Conservation (phyloP, 2,888 invertebrate genomes). For the Chorisops tibialis region DNA sequence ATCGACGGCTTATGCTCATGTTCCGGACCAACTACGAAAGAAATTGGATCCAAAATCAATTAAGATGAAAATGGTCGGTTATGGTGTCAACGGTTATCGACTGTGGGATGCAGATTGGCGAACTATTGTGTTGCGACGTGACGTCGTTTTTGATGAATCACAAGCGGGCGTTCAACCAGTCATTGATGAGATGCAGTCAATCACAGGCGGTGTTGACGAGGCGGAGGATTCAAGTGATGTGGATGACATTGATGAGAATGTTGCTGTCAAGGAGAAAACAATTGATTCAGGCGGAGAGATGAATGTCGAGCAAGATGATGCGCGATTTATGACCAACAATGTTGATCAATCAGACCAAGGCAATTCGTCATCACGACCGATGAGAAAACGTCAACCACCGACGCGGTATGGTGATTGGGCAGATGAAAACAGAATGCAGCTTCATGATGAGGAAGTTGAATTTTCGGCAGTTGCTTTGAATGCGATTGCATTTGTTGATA, state of each 20-base stretch:
- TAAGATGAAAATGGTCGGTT: no score
- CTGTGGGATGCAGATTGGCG: conserved; percentile 23
- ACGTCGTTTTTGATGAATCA: conserved; percentile 27
- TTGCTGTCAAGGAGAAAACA: neutral
- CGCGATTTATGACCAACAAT: neutral
- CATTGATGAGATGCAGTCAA: no score
- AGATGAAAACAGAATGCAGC: no score
- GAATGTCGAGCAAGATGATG: neutral
- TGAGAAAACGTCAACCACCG: no score
- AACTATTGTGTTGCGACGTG: conserved; percentile 19
- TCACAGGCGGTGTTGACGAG: neutral
- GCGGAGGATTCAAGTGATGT: neutral
- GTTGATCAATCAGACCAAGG: no score
- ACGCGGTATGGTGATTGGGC: no score
- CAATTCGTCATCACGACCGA: no score
- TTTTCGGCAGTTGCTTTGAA: neutral
- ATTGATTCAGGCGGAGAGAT: neutral
- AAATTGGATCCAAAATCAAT: no score
- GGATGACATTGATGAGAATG: neutral
- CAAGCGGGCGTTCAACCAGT: neutral
- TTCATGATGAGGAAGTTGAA: neutral
- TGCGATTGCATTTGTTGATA: neutral
- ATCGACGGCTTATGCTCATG: conserved; percentile 33
- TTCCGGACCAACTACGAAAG: conserved; percentile 34
- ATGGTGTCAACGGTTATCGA: conserved; percentile 31